Percentiles rank a stretch among this genome's conserved stretches.
Conservation (phyloP, 2,888 invertebrate genomes). For the Euzetes globulus region DNA sequence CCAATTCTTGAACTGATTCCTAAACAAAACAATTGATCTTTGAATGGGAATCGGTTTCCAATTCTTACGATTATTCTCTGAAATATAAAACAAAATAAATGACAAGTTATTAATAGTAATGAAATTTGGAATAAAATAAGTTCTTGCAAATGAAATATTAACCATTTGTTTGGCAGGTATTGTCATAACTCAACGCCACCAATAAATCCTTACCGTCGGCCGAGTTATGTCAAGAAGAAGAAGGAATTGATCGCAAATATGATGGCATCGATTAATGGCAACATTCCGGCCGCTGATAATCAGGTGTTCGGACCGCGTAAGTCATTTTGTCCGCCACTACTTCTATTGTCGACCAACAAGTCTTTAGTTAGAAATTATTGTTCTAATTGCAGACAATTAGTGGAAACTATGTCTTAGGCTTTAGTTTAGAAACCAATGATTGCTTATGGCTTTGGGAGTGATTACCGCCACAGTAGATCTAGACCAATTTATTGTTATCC, state of each 20-base stretch:
- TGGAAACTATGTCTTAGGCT: no score
- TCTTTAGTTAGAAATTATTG: no score
- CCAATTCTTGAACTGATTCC: no score
- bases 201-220: constrained; percentile 36
- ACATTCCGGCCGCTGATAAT: no score
- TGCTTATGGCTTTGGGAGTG: no score
- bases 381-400: no score
- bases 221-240: constrained; percentile 32
- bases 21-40: no score
- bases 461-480: no score
- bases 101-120: background rate
- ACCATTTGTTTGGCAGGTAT: background rate
- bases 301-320: background rate
- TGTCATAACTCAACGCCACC: constrained; percentile 14
- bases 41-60: no score
- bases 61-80: background rate
- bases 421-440: no score
- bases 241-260: constrained; percentile 26
- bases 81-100: background rate
- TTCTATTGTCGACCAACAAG: background rate
- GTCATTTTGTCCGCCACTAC: background rate
- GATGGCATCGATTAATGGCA: constrained; percentile 1
- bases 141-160: background rate
- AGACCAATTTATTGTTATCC: no score
- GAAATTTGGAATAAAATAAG: no score